These are phyloP conservation scores for Mormyrus hasselquistii DNA, from an alignment of 2,797 vertebrate species.

Conservation along the genomic window DNA sequence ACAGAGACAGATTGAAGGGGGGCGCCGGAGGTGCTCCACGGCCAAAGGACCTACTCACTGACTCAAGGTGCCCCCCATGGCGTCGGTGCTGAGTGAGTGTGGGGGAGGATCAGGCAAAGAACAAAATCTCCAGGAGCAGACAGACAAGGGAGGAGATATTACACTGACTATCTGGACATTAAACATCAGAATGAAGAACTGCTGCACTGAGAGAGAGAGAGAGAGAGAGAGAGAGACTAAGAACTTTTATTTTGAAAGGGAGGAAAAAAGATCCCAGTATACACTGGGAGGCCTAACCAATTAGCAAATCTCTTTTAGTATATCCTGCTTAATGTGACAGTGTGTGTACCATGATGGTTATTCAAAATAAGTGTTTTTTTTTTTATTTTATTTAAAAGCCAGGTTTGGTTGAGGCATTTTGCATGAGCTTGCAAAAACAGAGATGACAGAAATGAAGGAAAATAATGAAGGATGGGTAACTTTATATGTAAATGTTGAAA, in stretches of 20 bases:
- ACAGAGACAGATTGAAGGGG: constrained; percentile 60
- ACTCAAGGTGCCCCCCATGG: constrained; percentile 32
- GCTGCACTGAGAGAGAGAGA: constrained; percentile 32
- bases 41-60: constrained; percentile 6
- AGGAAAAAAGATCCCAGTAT: constrained; percentile 28
- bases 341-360: constrained; percentile 33
- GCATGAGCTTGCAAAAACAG: constrained; percentile 34
- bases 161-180: constrained; percentile 24
- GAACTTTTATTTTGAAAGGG: constrained; percentile 33
- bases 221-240: constrained; percentile 26
- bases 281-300: constrained; percentile 35
- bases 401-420: constrained; percentile 54
- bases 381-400: constrained; percentile 51
- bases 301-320: constrained; percentile 31
- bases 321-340: constrained; percentile 37
- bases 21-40: constrained; percentile 9
- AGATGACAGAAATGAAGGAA: constrained; percentile 8
- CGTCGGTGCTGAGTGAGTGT: constrained; percentile 26
- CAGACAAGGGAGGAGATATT: constrained; percentile 1
- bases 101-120: constrained; percentile 10
- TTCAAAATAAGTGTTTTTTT: constrained; percentile 42
- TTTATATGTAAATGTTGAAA: constrained; percentile 20
- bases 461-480: background rate
- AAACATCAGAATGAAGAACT: constrained; percentile 27
- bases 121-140: constrained; percentile 25